These are phyloP conservation scores for Hypena proboscidalis DNA, from an alignment of 2,888 invertebrate species.

Conservation along the genomic window DNA sequence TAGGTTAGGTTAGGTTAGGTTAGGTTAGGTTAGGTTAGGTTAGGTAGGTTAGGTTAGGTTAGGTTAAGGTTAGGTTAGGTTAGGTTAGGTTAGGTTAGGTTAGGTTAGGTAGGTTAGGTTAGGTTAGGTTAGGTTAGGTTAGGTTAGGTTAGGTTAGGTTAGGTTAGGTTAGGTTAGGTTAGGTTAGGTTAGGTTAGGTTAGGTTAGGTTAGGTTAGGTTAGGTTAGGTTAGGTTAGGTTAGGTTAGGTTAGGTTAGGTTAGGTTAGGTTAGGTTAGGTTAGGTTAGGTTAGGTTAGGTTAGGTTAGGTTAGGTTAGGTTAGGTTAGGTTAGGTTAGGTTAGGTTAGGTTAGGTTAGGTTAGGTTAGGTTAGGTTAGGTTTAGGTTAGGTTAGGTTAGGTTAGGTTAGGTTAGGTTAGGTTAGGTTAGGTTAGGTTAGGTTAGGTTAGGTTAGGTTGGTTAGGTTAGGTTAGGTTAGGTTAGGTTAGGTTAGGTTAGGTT, in stretches of 20 bases:
- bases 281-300: constrained; percentile 29
- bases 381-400: constrained; percentile 25
- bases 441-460: too few species aligned
- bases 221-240: constrained; percentile 40
- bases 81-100: too few species aligned
- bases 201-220: constrained; percentile 35
- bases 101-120: too few species aligned
- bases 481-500: constrained; percentile 29
- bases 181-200: constrained; percentile 37
- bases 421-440: constrained; percentile 28
- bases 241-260: constrained; percentile 32
- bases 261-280: constrained; percentile 34
- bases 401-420: constrained; percentile 22
- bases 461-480: constrained; percentile 31
- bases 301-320: constrained; percentile 25
- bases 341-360: constrained; percentile 22
- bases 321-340: constrained; percentile 23
- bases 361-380: constrained; percentile 22
- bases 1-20: constrained; percentile 26
- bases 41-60: too few species aligned
- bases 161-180: constrained; percentile 35
- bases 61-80: too few species aligned
- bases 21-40: constrained; percentile 21
- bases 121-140: constrained; percentile 35
- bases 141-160: constrained; percentile 36